Evolutionary conservation across 1,140 invertebrate genomes (phyloP).

Genomic region (Aphis gossypii): DNA sequence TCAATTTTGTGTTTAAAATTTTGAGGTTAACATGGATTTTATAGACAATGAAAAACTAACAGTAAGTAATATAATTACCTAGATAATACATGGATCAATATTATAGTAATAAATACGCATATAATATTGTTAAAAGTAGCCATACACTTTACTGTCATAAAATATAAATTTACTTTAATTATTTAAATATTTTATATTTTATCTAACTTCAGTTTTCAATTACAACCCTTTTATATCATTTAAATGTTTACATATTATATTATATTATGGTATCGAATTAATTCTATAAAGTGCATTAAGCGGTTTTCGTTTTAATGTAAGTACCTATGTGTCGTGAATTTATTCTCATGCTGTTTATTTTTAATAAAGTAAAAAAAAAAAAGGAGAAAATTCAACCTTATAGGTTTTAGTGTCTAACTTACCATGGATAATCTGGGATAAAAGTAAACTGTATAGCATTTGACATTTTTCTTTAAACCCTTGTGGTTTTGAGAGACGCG

Average conservation of each 20-base stretch:
- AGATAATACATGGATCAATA: not conserved
- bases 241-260: not conserved
- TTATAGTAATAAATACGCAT: not conserved
- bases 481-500: not conserved
- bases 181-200: too few species aligned
- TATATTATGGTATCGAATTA: not conserved
- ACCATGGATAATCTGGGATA: conserved; percentile 25
- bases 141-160: not conserved
- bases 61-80: not conserved
- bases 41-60: not conserved
- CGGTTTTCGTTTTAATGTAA: not conserved
- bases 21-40: not conserved
- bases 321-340: not conserved
- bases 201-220: not conserved
- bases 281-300: not conserved
- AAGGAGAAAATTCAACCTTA: not conserved
- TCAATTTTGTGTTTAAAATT: too few species aligned
- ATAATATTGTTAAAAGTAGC: not conserved
- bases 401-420: conserved; percentile 33
- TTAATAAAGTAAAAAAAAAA: conserved; percentile 18
- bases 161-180: not conserved
- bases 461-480: conserved; percentile 36
- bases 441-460: conserved; percentile 34
- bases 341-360: not conserved
- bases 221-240: not conserved